Evolutionary conservation across 2,113 vertebrate genomes (phyloP), one percentile per base, ranked within the genome.

Genomic region (Prietella phreatophila): DNA sequence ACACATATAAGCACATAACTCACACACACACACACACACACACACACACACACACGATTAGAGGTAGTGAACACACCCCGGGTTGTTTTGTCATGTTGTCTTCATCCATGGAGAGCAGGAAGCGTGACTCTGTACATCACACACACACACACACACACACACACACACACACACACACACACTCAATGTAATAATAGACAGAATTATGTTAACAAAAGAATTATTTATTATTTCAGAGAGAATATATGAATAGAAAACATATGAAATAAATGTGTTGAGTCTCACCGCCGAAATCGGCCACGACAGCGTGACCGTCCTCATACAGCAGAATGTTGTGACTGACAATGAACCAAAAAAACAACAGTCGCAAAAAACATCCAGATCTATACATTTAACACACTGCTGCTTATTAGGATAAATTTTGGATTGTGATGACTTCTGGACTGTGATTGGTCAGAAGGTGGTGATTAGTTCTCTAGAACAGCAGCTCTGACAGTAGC

Each of bases 1-100:
- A 11, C 39, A 39, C 27, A 85, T 5, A 39, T 19, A n/a, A 30
- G 90, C 61, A 87, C 71, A 82, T 76, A 83, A 63, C 10, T 86
- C 17, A 90, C 42, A 85, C 22, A 27, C n/a, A 17, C 39, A 69
- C 67, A 25, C 39, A 55, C 33, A 88, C 39, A n/a, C 39, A n/a
- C 33, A 90, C 61, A 87, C 71, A 73, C 80, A 85, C 22, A 63
- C 13, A 87, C 17, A 90, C 36, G 85, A 79, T 47, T 36, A 61
- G 82, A 47, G 30, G 80, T 92, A 90, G 1, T 79, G 82, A 88
- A 93, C 96, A 92, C 92, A 99, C 97, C 97, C 98, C 98, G 20
- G 98, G 98, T 91, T 99, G 97, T 91, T 99, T 99, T 75, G 98
- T 99, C 97, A 99, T 97, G 89, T 99, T 99, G 91, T 99, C 97